Evolutionary conservation across 2,797 vertebrate species (phyloP).

Genomic region (Sebastes elongatus): DNA sequence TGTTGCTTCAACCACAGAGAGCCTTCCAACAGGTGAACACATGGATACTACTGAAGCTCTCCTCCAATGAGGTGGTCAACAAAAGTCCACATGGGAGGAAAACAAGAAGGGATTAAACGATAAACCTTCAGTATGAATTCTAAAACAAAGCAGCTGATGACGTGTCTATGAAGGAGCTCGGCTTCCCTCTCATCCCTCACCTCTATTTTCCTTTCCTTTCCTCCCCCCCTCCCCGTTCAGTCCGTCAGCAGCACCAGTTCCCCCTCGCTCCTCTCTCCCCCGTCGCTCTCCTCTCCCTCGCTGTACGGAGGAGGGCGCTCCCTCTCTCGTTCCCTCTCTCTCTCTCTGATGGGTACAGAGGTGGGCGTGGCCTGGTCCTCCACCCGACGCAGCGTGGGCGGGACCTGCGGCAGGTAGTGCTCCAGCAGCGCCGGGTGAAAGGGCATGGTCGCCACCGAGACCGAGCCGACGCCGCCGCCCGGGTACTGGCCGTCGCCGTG

Average conservation of each 20-base stretch:
- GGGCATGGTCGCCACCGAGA: conserved; percentile 82
- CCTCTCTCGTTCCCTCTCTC: conserved; percentile 30
- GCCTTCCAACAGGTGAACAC: conserved; percentile 5
- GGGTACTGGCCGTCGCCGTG: conserved; percentile 75
- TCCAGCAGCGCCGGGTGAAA: conserved; percentile 88
- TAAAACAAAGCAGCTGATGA: conserved; percentile 44
- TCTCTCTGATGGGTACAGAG: conserved; percentile 73
- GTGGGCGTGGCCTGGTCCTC: conserved; percentile 64
- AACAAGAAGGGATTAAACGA: conserved; percentile 14
- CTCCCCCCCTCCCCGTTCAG: conserved; percentile 69
- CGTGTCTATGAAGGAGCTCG: background rate
- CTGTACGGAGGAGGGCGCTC: conserved; percentile 86
- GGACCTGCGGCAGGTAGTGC: conserved; percentile 87
- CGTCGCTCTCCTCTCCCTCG: conserved; percentile 92
- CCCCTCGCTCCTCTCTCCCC: conserved; percentile 91
- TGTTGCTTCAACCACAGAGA: background rate
- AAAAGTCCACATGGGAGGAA: conserved; percentile 3
- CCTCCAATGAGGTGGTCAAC: background rate
- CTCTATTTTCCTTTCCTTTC: background rate
- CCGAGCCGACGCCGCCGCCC: conserved; percentile 45
- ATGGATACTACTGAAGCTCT: background rate
- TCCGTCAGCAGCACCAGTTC: conserved; percentile 96
- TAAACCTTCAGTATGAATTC: conserved; percentile 9
- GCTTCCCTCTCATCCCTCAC: background rate
- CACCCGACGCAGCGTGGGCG: conserved; percentile 77